phyloP scores from a whole-genome alignment of 2,113 vertebrate species.

The Anthoscopus minutus region DNA sequence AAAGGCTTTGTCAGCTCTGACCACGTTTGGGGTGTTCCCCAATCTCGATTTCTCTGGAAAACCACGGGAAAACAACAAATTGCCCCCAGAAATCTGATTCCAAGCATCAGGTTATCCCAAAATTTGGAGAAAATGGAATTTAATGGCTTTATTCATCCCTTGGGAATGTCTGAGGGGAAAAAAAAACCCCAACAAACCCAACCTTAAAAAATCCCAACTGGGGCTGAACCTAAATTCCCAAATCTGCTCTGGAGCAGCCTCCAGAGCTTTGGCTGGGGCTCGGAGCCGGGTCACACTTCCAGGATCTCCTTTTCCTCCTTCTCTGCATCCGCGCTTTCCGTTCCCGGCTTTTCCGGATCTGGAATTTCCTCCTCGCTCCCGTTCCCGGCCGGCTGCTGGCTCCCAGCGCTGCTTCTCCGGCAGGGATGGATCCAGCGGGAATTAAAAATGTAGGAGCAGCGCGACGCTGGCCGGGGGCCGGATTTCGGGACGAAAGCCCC shows the following conservation, averaged over 20 bases:
- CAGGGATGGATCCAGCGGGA: constrained; percentile 41
- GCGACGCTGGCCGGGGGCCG: fast-evolving
- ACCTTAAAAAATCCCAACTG: background rate
- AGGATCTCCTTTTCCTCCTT: background rate
- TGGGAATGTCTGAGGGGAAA: background rate
- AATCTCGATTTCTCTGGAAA: background rate
- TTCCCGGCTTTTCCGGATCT: background rate
- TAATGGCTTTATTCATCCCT: background rate
- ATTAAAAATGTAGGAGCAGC: background rate
- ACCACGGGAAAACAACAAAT: background rate
- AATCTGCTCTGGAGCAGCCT: background rate
- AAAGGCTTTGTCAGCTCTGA: background rate
- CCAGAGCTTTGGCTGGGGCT: background rate
- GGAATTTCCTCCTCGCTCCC: background rate
- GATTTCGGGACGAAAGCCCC: fast-evolving
- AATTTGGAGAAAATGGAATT: background rate
- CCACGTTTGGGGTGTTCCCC: background rate
- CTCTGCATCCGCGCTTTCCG: fast-evolving
- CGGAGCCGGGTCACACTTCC: fast-evolving
- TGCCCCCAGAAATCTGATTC: fast-evolving
- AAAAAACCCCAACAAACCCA: background rate
- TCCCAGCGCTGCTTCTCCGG: background rate
- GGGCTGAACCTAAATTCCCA: background rate
- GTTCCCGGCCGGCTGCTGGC: fast-evolving
- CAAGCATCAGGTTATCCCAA: too few species aligned